phyloP scores from a whole-genome alignment of 2,113 vertebrate species.

The Chamaea fasciata region DNA sequence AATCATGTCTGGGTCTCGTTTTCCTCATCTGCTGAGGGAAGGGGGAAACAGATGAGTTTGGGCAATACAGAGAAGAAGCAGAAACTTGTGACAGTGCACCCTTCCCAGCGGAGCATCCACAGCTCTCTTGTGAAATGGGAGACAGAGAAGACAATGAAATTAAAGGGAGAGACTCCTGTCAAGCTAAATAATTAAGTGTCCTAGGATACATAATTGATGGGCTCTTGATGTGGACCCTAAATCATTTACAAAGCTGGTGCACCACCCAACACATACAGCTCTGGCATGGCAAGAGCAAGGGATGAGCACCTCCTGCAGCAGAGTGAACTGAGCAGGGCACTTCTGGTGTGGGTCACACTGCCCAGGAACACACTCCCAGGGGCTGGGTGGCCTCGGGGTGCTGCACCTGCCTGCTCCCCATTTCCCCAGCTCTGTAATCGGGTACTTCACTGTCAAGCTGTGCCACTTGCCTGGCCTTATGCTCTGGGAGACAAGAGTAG shows the following conservation, averaged over 20 bases:
- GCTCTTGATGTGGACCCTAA: conserved; percentile 43
- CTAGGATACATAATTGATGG: conserved; percentile 47
- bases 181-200: conserved; percentile 59
- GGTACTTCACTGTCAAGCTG: rapidly evolving
- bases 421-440: neutral
- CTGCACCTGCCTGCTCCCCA: neutral
- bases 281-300: neutral
- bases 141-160: conserved; percentile 37
- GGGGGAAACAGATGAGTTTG: neutral
- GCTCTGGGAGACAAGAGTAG: neutral
- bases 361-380: neutral
- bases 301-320: neutral
- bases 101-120: neutral
- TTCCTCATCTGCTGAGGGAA: neutral
- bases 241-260: conserved; percentile 37
- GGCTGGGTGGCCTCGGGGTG: rapidly evolving
- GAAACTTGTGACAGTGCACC: rapidly evolving
- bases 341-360: neutral
- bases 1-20: neutral
- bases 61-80: neutral
- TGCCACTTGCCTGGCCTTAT: rapidly evolving
- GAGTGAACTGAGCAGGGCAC: neutral
- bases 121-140: conserved; percentile 13
- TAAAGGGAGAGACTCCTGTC: conserved; percentile 44
- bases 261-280: neutral